A percentile compares a stretch with the other conserved stretches of the same genome.
phyloP scores from a whole-genome alignment of 1,140 invertebrate species.

The Sipha flava region DNA sequence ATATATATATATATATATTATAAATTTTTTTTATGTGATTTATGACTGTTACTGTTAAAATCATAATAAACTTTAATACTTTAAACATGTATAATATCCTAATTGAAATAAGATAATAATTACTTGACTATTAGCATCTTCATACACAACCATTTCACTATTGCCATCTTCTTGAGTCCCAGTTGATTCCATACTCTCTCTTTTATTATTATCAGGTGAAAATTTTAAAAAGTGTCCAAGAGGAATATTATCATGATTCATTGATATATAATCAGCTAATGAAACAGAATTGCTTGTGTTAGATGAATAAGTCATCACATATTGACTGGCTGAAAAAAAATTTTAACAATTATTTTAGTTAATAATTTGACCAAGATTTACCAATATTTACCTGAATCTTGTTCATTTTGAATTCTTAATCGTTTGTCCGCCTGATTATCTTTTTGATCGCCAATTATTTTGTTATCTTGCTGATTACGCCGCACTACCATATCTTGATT shows the following conservation, averaged over 20 bases:
- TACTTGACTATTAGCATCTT: constrained; percentile 14
- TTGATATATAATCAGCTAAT: constrained; percentile 71
- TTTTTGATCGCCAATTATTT: constrained; percentile 26
- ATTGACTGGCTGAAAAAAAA: constrained; percentile 11
- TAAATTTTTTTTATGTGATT: no score
- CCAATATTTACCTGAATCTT: constrained; percentile 10
- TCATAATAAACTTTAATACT: no score
- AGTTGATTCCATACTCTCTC: constrained; percentile 47
- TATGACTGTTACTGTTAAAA: no score
- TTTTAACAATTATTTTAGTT: background rate
- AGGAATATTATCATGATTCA: constrained; percentile 43
- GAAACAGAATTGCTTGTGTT: constrained; percentile 47
- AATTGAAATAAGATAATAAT: background rate
- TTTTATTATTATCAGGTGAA: constrained; percentile 66
- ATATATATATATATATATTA: no score
- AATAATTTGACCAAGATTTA: background rate
- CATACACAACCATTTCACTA: constrained; percentile 12
- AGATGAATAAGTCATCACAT: constrained; percentile 23
- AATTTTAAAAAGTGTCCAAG: constrained; percentile 69
- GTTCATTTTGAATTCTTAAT: constrained; percentile 30
- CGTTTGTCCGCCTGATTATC: constrained; percentile 27
- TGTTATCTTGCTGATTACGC: constrained; percentile 24
- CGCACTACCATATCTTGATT: constrained; percentile 41
- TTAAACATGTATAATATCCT: no score
- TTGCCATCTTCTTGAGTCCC: background rate